A percentile compares a stretch with the other conserved stretches of the same genome.
Evolutionary conservation across 2,888 invertebrate species (phyloP).

Genomic region (Chrysomela aeneicollis): DNA sequence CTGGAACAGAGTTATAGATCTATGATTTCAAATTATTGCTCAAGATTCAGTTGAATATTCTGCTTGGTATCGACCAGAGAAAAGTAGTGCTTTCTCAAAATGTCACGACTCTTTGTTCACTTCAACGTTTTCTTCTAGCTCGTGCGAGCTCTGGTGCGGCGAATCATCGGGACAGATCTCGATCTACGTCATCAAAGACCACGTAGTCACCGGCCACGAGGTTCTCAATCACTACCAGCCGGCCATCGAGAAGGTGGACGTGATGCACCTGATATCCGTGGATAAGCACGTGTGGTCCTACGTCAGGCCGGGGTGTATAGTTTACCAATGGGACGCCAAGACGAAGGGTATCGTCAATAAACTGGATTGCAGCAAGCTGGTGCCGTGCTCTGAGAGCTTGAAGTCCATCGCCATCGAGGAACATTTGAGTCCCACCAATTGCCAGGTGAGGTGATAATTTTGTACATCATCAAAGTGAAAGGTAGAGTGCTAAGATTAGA

Average conservation of each 20-base stretch:
- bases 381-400: constrained; percentile 90
- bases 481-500: no score
- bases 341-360: constrained; percentile 75
- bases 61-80: no score
- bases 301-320: constrained; percentile 85
- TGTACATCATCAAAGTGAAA: no score
- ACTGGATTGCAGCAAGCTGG: constrained; percentile 90
- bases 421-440: constrained; percentile 78
- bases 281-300: constrained; percentile 78
- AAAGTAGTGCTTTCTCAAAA: no score
- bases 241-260: constrained; percentile 69
- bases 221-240: constrained; percentile 70
- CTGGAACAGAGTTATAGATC: no score
- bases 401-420: constrained; percentile 92
- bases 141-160: constrained; percentile 88
- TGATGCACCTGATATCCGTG: constrained; percentile 73
- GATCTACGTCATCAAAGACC: constrained; percentile 76
- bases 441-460: constrained; percentile 66
- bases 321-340: constrained; percentile 85
- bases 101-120: no score
- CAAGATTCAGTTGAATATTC: no score
- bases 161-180: constrained; percentile 81
- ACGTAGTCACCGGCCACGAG: constrained; percentile 78
- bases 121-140: constrained; percentile 61
- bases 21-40: no score